These are phyloP conservation scores for Idaea dimidiata DNA, from an alignment of 2,888 invertebrate genomes.

Conservation along the genomic window DNA sequence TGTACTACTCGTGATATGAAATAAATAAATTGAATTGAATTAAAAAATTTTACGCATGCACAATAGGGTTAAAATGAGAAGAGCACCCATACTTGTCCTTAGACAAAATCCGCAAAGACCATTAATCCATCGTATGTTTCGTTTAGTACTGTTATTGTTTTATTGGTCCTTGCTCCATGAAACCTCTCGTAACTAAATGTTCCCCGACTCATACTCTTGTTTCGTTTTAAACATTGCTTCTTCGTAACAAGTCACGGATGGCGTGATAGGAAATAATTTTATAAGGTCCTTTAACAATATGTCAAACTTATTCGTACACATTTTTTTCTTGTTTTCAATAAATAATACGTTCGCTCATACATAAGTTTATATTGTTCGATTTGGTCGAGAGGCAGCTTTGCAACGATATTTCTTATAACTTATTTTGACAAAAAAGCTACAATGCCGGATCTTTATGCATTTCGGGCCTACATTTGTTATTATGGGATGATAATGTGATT, in stretches of 20 bases:
- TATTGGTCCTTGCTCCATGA: slow-evolving; percentile 45
- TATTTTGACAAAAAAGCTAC: slow-evolving; percentile 58
- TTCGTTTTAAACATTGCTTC: slow-evolving; percentile 59
- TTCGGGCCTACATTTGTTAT: slow-evolving; percentile 74
- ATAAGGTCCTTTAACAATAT: slow-evolving; percentile 77
- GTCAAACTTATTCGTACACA: slow-evolving; percentile 62
- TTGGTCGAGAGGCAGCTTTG: slow-evolving; percentile 58
- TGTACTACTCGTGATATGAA: too few species aligned
- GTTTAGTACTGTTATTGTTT: slow-evolving; percentile 42
- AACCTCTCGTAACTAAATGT: slow-evolving; percentile 45
- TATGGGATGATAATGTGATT: slow-evolving; percentile 79
- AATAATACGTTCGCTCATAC: slow-evolving; percentile 67
- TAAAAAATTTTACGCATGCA: neutral
- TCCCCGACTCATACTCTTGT: slow-evolving; percentile 47
- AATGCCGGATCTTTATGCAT: slow-evolving; percentile 76
- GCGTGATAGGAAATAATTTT: slow-evolving; percentile 80
- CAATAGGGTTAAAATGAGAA: slow-evolving; percentile 51
- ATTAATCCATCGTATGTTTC: slow-evolving; percentile 46
- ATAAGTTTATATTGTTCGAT: slow-evolving; percentile 78
- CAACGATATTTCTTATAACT: slow-evolving; percentile 70
- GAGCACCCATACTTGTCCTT: slow-evolving; percentile 45
- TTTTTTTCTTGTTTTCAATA: slow-evolving; percentile 74
- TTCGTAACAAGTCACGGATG: slow-evolving; percentile 63
- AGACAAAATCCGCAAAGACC: slow-evolving; percentile 51
- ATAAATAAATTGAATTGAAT: too few species aligned